phyloP scores from a whole-genome alignment of 2,888 invertebrate species.

The Unio pictorum region DNA sequence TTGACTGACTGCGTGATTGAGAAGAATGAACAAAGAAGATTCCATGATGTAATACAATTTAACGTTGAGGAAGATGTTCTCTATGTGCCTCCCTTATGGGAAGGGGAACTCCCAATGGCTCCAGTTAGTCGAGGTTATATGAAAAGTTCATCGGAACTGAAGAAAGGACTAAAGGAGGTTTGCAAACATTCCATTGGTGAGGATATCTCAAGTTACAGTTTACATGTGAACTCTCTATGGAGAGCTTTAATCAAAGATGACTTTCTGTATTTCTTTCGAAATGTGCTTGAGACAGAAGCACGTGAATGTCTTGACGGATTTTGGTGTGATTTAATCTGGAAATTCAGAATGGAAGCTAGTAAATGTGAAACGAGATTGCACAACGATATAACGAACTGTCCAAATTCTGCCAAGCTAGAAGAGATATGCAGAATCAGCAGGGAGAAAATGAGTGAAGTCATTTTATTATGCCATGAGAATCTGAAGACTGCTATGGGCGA shows the following conservation, averaged over 20 bases:
- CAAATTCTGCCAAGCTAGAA: too few relatives aligned
- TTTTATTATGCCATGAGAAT: too few relatives aligned
- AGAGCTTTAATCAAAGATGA: constrained; percentile 2
- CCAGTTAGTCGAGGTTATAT: constrained; percentile 9
- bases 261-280: constrained; percentile 10
- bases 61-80: constrained; percentile 1
- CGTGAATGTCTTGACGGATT: neutral
- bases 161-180: neutral
- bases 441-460: too few relatives aligned
- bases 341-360: neutral
- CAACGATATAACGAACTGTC: too few relatives aligned
- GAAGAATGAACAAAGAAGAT: neutral
- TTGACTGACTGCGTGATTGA: constrained; percentile 3
- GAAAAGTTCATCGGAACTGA: neutral
- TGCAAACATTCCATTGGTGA: neutral
- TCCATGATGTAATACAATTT: constrained; percentile 11
- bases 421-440: too few relatives aligned
- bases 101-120: constrained; percentile 14
- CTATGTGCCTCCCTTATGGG: constrained; percentile 10
- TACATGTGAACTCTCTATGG: constrained; percentile 1
- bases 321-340: neutral
- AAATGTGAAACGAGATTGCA: too few relatives aligned
- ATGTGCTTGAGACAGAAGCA: constrained; percentile 9
- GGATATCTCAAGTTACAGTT: neutral
- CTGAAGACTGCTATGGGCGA: too few relatives aligned